phyloP scores from a whole-genome alignment of 2,797 vertebrate species.

The Danio tinwini region DNA sequence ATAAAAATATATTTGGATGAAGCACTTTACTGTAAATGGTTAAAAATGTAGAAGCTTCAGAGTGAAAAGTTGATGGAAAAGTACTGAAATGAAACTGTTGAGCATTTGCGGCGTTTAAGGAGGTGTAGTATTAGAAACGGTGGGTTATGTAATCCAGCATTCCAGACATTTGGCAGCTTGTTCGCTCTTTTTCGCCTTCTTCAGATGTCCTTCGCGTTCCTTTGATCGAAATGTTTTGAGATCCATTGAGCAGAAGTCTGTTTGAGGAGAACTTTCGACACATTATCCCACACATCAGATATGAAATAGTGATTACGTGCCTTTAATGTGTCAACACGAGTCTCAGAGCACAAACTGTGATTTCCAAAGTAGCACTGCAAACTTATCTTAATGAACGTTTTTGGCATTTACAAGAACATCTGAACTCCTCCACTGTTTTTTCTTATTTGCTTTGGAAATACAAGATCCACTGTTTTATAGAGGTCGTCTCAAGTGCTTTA shows the following conservation, averaged over 20 bases:
- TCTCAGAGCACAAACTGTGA: neutral
- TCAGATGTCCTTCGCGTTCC: slow-evolving; percentile 36
- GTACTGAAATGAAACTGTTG: neutral
- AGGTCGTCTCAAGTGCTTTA: slow-evolving; percentile 3
- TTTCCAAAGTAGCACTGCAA: slow-evolving; percentile 16
- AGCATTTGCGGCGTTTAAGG: neutral
- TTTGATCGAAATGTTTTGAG: slow-evolving; percentile 57
- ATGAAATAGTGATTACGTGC: slow-evolving; percentile 27
- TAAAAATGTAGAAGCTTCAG: neutral
- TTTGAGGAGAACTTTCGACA: neutral
- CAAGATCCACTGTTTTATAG: neutral
- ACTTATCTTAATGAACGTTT: neutral
- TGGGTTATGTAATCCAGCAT: slow-evolving; percentile 44
- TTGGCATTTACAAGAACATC: slow-evolving; percentile 7
- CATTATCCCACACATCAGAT: neutral
- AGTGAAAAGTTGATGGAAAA: neutral
- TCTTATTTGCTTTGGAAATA: slow-evolving; percentile 14
- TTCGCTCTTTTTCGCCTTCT: slow-evolving; percentile 48
- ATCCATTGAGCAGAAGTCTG: neutral
- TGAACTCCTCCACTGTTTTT: neutral
- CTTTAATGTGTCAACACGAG: slow-evolving; percentile 25
- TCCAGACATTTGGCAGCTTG: slow-evolving; percentile 22
- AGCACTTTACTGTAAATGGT: neutral
- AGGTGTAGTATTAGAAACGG: neutral
- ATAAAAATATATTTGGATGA: neutral